Evolutionary conservation across 2,113 vertebrate species (phyloP), one percentile per base, ranked within the genome.

Genomic region (Neogale vison): DNA sequence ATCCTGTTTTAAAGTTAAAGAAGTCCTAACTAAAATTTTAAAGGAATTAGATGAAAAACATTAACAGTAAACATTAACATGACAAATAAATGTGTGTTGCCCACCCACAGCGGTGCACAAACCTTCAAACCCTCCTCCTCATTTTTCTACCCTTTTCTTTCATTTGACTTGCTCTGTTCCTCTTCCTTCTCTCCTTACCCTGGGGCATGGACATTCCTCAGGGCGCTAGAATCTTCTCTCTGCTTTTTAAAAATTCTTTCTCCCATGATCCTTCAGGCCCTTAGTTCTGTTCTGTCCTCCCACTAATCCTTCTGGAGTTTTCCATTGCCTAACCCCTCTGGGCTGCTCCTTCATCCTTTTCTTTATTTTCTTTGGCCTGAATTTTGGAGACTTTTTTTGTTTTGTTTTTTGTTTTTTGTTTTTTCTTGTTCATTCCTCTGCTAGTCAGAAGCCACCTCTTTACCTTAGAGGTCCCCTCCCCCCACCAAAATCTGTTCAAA

Each of bases 1-100:
- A 95, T 72, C 47, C 61, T 86, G 11, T 71, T 90, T 90, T 92
- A 74, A 47, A 95, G 71, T 52, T 97, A 97, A 92, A 96, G 90
- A 88, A 36, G 80, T 83, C 92, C 90, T 96, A 87, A 88, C 92
- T 69, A 85, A 92, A 95, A 88, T 85, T 88, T 34, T 95, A 94
- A 97, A 96, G 47, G 39, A 88, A 34, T 55, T 74, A 55, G 47
- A 81, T 55, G 83, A 79, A 50, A 74, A 89, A 59, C 79, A 59
- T 84, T 76, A 74, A n/a, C 47, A 90, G 47, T 77, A 97, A 95
- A 87, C 55, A 85, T 83, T 65, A 34, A 39, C 31, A 79, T 6
- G 92, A 86, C 24, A 90, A 81, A 95, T 76, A 92, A 11, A 61
- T 52, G 50, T 88, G 31, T 88, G 45, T 88, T 88, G 23, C 24